Base-by-base conservation (phyloP, 2,113 vertebrate genomes). In the Octodon degus region DNA sequence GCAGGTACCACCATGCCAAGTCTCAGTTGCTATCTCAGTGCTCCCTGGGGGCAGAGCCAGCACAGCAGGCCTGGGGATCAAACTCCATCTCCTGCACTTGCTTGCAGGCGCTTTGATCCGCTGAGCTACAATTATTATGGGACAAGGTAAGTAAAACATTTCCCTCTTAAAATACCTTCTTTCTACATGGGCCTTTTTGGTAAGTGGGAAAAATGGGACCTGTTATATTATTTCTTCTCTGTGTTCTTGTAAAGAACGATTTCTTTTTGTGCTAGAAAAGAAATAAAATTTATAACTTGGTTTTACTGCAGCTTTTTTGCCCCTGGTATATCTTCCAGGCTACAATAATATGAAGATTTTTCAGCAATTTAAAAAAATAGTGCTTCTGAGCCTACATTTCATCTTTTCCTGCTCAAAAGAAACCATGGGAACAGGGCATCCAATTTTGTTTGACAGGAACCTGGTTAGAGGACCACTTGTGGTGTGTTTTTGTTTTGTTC, bases 401-500 rank as follows among this genome's bases (percentile, higher is more conserved):
- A 34, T 76, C 89, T 92, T 92, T 95, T 82, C 63, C 50, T 90
- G 40, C 55, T 90, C 55, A 94, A 95, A 90, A 70, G 95, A 97
- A 97, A 96, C 96, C 91, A 92, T 90, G 91, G 90, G 94, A 97
- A 96, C 67, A 1, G 43, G 86, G 65, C 74, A 34, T 94, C 91
- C 87, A 95, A 92, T 97, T 91, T 96, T 70, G 88, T 70, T 96
- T 92, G 81, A 96, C 92, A 86, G 92, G 50, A 90, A 85, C 90
- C 90, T 96, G 90, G 87, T 97, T 90, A 96, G 93, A 53, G 53
- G 96, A 95, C 96, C 92, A 55, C 97, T 96, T 97, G 95, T 90
- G 72, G 90, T 90, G 40, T 90, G 77, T 95, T 97, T 96, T 94
- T 95, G 93, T 95, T 97, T 97, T 97, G 89, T 89, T 97, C 89